phyloP scores from a whole-genome alignment of 1,140 invertebrate species.

The Cotesia typhae region DNA sequence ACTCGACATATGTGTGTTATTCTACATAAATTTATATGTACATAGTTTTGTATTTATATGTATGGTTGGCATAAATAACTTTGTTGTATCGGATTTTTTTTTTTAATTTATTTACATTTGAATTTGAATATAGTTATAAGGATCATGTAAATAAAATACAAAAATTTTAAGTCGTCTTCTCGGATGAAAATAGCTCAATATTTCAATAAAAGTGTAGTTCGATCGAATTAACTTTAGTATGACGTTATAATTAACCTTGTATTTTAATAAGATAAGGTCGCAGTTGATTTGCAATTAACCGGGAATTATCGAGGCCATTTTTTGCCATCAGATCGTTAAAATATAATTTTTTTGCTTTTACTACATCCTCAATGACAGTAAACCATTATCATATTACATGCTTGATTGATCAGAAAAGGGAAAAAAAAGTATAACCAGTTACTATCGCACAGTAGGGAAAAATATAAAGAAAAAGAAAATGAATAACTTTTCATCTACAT shows the following conservation, averaged over 20 bases:
- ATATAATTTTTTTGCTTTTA: conserved; percentile 4
- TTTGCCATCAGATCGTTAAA: conserved; percentile 31
- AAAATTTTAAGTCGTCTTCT: too few species aligned
- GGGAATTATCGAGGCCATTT: conserved; percentile 32
- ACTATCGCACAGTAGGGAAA: neutral
- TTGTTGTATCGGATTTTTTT: neutral
- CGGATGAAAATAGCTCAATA: too few species aligned
- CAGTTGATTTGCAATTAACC: conserved; percentile 25
- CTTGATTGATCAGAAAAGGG: conserved; percentile 26
- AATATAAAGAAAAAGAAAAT: neutral
- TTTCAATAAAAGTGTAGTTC: conserved; percentile 4
- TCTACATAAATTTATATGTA: too few species aligned
- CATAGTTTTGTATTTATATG: too few species aligned
- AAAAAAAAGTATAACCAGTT: neutral
- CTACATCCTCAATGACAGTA: conserved; percentile 22
- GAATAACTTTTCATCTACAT: neutral
- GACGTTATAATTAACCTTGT: conserved; percentile 27
- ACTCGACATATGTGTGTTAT: too few species aligned
- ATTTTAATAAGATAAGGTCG: conserved; percentile 30
- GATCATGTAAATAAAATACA: too few species aligned
- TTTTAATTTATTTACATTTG: neutral
- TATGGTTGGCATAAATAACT: too few species aligned
- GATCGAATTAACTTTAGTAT: conserved; percentile 1
- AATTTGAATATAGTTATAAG: neutral
- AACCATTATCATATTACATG: conserved; percentile 35